A percentile compares a stretch with the other conserved stretches of the same genome.
Evolutionary conservation across 2,797 vertebrate species (phyloP).

Genomic region (Brachymystax lenok): DNA sequence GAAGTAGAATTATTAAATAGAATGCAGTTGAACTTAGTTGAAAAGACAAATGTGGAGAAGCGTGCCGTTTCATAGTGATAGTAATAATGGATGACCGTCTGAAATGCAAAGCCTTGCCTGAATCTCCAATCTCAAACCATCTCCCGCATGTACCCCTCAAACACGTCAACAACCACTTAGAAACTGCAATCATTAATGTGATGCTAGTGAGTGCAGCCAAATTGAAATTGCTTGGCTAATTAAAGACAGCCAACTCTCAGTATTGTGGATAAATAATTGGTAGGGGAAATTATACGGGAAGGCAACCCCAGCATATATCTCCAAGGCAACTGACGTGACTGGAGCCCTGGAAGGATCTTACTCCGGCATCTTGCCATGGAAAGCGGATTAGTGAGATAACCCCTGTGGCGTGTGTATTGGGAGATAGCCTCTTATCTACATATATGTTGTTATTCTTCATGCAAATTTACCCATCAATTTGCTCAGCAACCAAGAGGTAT

Average conservation of each 20-base stretch:
- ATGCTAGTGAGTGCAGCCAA: slow-evolving; percentile 4
- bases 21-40: not conserved
- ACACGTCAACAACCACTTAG: slow-evolving; percentile 12
- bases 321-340: not conserved
- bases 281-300: not conserved
- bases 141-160: not conserved
- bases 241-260: slow-evolving; percentile 10
- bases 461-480: slow-evolving; percentile 24
- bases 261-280: slow-evolving; percentile 1
- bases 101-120: not conserved
- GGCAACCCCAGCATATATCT: not conserved
- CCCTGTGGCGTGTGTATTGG: slow-evolving; percentile 29
- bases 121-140: not conserved
- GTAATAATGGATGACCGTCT: not conserved
- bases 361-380: not conserved
- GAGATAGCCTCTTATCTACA: not conserved
- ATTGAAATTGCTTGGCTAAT: slow-evolving; percentile 17
- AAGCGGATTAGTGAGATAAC: slow-evolving; percentile 26
- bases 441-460: slow-evolving; percentile 19
- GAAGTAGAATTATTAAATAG: not conserved
- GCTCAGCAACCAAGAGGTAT: slow-evolving; percentile 13
- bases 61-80: no score
- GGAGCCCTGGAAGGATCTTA: not conserved
- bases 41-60: not conserved
- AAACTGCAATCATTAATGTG: slow-evolving; percentile 4